phyloP scores from a whole-genome alignment of 2,888 invertebrate species.

The Agrilus biguttatus region DNA sequence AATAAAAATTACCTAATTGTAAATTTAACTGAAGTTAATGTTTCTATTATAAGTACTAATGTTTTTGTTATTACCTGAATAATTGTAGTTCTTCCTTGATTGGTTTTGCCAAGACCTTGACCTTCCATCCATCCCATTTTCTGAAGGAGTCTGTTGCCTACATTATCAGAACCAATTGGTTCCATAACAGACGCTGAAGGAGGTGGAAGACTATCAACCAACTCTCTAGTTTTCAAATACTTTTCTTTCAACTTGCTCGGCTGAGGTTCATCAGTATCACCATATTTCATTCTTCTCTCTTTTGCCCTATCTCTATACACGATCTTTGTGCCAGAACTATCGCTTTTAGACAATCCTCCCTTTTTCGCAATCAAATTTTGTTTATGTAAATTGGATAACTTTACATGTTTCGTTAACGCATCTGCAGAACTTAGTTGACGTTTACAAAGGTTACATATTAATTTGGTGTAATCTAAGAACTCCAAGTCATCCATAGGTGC shows the following conservation, averaged over 20 bases:
- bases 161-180: slow-evolving; percentile 73
- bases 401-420: slow-evolving; percentile 77
- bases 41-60: neutral
- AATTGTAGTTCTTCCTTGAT: slow-evolving; percentile 86
- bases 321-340: slow-evolving; percentile 15
- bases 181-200: slow-evolving; percentile 44
- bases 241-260: slow-evolving; percentile 60
- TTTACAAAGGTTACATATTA: slow-evolving; percentile 91
- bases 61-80: slow-evolving; percentile 52
- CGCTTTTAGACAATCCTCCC: slow-evolving; percentile 13
- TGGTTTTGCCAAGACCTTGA: slow-evolving; percentile 82
- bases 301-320: slow-evolving; percentile 92
- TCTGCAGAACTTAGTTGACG: slow-evolving; percentile 85
- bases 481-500: slow-evolving; percentile 51
- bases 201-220: slow-evolving; percentile 29
- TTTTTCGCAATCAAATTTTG: slow-evolving; percentile 52
- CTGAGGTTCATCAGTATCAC: slow-evolving; percentile 69
- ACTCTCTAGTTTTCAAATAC: slow-evolving; percentile 44
- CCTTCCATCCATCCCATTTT: slow-evolving; percentile 99
- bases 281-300: slow-evolving; percentile 86
- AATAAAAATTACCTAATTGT: neutral
- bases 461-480: slow-evolving; percentile 73
- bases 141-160: slow-evolving; percentile 88
- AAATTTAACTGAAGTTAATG: neutral
- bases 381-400: slow-evolving; percentile 88